phyloP scores from a whole-genome alignment of 2,113 vertebrate genomes.

The Clarias magur region DNA sequence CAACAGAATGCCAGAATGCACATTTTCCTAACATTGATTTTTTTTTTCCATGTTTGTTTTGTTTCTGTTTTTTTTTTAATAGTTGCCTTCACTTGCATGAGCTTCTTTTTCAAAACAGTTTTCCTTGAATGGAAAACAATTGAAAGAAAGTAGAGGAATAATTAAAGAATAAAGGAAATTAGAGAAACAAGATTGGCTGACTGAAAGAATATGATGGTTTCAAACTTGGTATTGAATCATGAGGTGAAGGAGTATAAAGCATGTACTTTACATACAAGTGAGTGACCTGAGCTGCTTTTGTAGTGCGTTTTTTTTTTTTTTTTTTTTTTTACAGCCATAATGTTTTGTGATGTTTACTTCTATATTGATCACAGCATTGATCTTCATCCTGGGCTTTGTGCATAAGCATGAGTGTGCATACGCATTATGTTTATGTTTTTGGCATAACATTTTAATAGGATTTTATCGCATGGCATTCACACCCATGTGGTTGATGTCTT shows the following conservation, averaged over 20 bases:
- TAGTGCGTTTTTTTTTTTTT: not conserved
- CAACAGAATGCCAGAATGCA: slow-evolving; percentile 11
- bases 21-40: slow-evolving; percentile 34
- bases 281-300: not conserved
- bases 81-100: slow-evolving; percentile 25
- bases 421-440: slow-evolving; percentile 15
- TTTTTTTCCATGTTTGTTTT: not conserved
- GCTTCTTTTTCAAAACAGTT: slow-evolving; percentile 43
- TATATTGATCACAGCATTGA: slow-evolving; percentile 1
- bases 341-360: not conserved
- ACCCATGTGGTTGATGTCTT: slow-evolving; percentile 42
- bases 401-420: not conserved
- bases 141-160: slow-evolving; percentile 9
- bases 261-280: not conserved
- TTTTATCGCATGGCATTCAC: slow-evolving; percentile 28
- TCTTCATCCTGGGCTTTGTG: slow-evolving; percentile 19
- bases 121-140: slow-evolving; percentile 33
- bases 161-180: slow-evolving; percentile 13
- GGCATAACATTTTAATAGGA: slow-evolving; percentile 1
- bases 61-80: slow-evolving; percentile 13
- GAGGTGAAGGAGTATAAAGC: not conserved
- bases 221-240: not conserved
- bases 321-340: not conserved
- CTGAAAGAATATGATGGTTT: not conserved
- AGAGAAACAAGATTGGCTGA: not conserved